phyloP scores from a whole-genome alignment of 2,888 invertebrate species.

The Eulithis testata region DNA sequence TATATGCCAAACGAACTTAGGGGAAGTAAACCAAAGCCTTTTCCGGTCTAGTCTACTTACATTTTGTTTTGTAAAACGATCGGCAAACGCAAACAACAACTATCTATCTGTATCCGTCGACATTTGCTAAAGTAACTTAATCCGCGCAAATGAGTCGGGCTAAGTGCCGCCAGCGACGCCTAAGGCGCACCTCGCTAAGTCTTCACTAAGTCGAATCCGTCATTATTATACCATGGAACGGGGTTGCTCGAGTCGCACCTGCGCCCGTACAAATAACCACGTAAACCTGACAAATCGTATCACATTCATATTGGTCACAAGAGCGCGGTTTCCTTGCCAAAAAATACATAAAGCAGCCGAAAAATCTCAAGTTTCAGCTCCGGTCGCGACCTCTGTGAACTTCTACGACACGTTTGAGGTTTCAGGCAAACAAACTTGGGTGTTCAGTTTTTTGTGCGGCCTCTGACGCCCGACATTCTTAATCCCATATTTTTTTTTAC shows the following conservation, averaged over 20 bases:
- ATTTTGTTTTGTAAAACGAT: slow-evolving; percentile 3
- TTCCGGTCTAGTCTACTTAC: background rate
- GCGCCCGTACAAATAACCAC: slow-evolving; percentile 76
- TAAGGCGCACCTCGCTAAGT: slow-evolving; percentile 56
- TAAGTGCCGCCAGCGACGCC: slow-evolving; percentile 45
- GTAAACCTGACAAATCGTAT: slow-evolving; percentile 81
- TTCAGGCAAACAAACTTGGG: slow-evolving; percentile 47
- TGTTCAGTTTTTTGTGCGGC: slow-evolving; percentile 45
- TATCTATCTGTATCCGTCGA: slow-evolving; percentile 33
- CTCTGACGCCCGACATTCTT: slow-evolving; percentile 39
- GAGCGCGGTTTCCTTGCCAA: slow-evolving; percentile 58
- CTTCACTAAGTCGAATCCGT: slow-evolving; percentile 76
- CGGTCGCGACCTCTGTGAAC: slow-evolving; percentile 50
- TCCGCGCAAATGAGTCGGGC: slow-evolving; percentile 56
- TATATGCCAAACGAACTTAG: too few species aligned
- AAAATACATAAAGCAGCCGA: slow-evolving; percentile 54
- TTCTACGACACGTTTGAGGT: slow-evolving; percentile 52
- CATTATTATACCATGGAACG: slow-evolving; percentile 75
- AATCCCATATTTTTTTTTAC: background rate
- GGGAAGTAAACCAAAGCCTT: too few species aligned
- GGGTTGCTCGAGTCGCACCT: slow-evolving; percentile 66
- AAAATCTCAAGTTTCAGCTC: slow-evolving; percentile 56
- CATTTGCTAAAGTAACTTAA: slow-evolving; percentile 53
- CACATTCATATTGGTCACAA: slow-evolving; percentile 77
- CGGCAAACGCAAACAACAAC: slow-evolving; percentile 14